Percentiles rank a stretch among this genome's conserved stretches.
Evolutionary conservation across 2,888 invertebrate genomes (phyloP).

Genomic region (Prionchulus punctatus): DNA sequence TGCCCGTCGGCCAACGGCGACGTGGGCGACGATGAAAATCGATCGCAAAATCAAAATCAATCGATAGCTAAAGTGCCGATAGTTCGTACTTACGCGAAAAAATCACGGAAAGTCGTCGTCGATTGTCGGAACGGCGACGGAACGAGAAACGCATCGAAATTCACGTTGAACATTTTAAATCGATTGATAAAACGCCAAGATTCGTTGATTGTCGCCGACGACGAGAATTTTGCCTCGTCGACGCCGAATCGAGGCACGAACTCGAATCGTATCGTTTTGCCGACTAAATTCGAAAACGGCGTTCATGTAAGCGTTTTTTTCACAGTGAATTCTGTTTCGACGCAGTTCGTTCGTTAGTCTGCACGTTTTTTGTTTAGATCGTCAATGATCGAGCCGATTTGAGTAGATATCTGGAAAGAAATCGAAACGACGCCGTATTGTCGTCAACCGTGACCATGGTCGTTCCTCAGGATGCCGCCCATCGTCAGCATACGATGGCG

Average conservation of each 20-base stretch:
- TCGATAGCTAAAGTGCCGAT: not conserved
- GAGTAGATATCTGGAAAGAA: too few relatives aligned
- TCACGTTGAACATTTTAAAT: not conserved
- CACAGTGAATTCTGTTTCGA: too few relatives aligned
- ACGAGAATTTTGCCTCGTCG: not conserved
- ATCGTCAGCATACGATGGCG: not conserved
- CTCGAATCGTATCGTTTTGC: not conserved
- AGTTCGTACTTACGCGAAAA: too few relatives aligned
- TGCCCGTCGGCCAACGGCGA: not conserved
- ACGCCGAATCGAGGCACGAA: not conserved
- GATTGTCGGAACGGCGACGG: not conserved
- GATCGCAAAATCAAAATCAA: not conserved
- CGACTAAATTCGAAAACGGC: not conserved
- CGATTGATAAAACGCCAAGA: conserved; percentile 1
- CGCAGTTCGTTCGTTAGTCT: too few relatives aligned
- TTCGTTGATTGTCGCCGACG: not conserved
- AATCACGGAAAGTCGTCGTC: not conserved
- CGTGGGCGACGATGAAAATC: not conserved
- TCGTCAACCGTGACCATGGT: conserved; percentile 5
- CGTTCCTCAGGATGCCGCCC: not conserved
- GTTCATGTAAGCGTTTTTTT: not conserved
- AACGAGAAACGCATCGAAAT: not conserved
- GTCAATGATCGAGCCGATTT: too few relatives aligned
- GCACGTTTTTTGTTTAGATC: too few relatives aligned
- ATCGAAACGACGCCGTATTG: too few relatives aligned